Evolutionary conservation across 1,140 invertebrate species (phyloP).

Genomic region (Orius insidiosus): DNA sequence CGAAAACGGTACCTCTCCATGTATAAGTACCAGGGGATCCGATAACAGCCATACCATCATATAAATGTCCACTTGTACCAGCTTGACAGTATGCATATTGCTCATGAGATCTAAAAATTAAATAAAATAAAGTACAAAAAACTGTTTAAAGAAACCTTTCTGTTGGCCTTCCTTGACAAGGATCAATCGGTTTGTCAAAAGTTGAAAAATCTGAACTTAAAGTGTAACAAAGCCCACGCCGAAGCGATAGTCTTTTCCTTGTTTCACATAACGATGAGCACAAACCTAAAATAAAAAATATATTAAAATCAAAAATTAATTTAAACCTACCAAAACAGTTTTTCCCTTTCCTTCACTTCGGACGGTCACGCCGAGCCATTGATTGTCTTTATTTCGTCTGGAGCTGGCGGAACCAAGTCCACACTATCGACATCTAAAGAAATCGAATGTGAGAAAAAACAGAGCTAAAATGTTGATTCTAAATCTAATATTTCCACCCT

Average conservation of each 20-base stretch:
- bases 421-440: slow-evolving; percentile 31
- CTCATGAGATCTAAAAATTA: slow-evolving; percentile 53
- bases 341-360: slow-evolving; percentile 68
- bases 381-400: slow-evolving; percentile 73
- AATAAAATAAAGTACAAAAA: slow-evolving; percentile 1
- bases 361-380: slow-evolving; percentile 87
- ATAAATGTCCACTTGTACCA: slow-evolving; percentile 65
- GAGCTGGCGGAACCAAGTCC: slow-evolving; percentile 37
- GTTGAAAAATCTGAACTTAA: slow-evolving; percentile 55
- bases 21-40: slow-evolving; percentile 75
- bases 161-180: slow-evolving; percentile 58
- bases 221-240: slow-evolving; percentile 79
- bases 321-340: slow-evolving; percentile 51
- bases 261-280: slow-evolving; percentile 70
- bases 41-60: slow-evolving; percentile 59
- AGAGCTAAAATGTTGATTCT: no score
- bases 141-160: slow-evolving; percentile 38
- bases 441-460: no score
- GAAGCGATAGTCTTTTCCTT: slow-evolving; percentile 50
- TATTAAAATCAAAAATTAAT: slow-evolving; percentile 6
- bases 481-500: background rate
- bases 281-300: slow-evolving; percentile 50
- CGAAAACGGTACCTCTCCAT: slow-evolving; percentile 75
- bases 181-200: slow-evolving; percentile 47
- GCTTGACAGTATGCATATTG: slow-evolving; percentile 83